Evolutionary conservation across 2,113 vertebrate genomes (phyloP).

Genomic region (Athene cunicularia): DNA sequence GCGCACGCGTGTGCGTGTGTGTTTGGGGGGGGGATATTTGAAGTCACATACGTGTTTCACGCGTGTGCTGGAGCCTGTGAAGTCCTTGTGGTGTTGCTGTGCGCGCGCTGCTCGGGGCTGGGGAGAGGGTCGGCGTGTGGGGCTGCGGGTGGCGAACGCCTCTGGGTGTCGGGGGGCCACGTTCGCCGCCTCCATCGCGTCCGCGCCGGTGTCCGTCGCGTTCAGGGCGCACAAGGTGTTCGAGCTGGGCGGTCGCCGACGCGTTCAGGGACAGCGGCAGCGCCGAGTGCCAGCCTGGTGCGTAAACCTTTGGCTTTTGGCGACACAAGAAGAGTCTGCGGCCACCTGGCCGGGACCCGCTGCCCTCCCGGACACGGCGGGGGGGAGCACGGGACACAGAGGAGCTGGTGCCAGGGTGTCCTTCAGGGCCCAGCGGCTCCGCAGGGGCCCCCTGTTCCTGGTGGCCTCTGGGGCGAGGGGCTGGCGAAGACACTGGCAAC

Average conservation of each 20-base stretch:
- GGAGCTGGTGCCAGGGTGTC: background rate
- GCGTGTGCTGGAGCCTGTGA: background rate
- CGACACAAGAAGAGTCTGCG: background rate
- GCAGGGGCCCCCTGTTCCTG: background rate
- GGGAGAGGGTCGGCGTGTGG: accelerated
- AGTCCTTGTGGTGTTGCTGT: background rate
- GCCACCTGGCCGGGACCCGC: background rate
- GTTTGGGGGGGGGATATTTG: too few relatives aligned
- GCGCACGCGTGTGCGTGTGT: too few relatives aligned
- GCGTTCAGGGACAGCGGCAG: background rate
- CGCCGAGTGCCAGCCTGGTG: too few relatives aligned
- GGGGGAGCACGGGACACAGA: background rate
- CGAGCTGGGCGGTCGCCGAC: background rate
- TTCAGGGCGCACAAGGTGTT: too few relatives aligned
- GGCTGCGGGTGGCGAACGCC: accelerated
- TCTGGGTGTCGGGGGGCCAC: accelerated
- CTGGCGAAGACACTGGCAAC: background rate
- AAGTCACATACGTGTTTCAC: accelerated
- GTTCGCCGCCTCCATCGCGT: accelerated
- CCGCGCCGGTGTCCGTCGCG: accelerated
- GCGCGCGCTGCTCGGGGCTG: accelerated
- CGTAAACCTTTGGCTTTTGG: too few relatives aligned
- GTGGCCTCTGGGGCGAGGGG: background rate
- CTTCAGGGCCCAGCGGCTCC: background rate
- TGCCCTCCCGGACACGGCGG: accelerated